Evolutionary conservation across 2,888 invertebrate species (phyloP).

Genomic region (Monoplex corrugatus): DNA sequence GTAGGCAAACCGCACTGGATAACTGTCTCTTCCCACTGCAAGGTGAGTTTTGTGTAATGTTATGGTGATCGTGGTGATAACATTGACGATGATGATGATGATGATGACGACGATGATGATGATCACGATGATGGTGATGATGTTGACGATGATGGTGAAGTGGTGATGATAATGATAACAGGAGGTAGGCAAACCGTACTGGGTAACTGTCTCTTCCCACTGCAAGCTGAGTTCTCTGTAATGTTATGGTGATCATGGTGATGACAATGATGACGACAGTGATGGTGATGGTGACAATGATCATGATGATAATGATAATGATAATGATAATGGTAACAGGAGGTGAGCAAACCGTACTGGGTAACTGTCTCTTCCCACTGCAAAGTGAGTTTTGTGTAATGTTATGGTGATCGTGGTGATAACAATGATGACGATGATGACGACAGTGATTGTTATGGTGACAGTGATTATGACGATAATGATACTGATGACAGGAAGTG

Average conservation of each 20-base stretch:
- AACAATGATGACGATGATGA: not conserved
- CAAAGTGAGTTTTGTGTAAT: too few species aligned
- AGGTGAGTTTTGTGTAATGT: slow-evolving; percentile 64
- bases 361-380: not conserved
- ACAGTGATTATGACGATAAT: too few species aligned
- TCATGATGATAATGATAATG: not conserved
- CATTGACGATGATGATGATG: not conserved
- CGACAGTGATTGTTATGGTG: too few species aligned
- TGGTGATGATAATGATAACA: too few species aligned
- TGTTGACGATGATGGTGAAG: not conserved
- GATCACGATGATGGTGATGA: too few species aligned
- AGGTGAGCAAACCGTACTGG: not conserved
- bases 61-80: not conserved
- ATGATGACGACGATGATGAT: too few species aligned
- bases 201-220: not conserved
- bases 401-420: too few species aligned
- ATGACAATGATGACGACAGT: not conserved
- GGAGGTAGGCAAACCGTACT: not conserved
- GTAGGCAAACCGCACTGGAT: slow-evolving; percentile 90
- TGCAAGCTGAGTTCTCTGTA: not conserved
- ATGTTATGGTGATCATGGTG: too few species aligned
- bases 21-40: slow-evolving; percentile 79
- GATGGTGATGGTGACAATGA: not conserved
- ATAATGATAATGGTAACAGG: too few species aligned
- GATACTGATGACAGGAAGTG: too few species aligned